Conservation (phyloP, 2,888 invertebrate genomes). For the Drosophila histrio region DNA sequence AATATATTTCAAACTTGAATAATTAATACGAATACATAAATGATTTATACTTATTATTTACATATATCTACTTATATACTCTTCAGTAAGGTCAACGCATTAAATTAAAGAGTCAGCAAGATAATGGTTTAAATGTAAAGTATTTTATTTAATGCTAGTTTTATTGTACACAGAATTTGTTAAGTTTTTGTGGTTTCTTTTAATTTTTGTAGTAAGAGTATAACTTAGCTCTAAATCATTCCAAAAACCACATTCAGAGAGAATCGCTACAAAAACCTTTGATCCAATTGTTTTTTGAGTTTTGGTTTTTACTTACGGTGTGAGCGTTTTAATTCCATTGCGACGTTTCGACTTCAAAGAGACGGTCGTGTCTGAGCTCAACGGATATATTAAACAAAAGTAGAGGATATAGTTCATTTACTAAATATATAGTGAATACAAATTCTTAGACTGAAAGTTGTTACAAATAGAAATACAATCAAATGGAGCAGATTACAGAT, state of each 20-base stretch:
- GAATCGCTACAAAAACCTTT: slow-evolving; percentile 52
- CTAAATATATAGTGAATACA: slow-evolving; percentile 16
- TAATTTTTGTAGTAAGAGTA: slow-evolving; percentile 15
- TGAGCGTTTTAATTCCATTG: slow-evolving; percentile 54
- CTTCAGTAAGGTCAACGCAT: not conserved
- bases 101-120: not conserved
- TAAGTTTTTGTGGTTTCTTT: not conserved
- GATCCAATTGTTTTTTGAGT: slow-evolving; percentile 49
- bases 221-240: slow-evolving; percentile 16
- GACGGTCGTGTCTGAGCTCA: slow-evolving; percentile 65
- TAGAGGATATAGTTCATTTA: slow-evolving; percentile 12
- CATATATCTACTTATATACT: not conserved
- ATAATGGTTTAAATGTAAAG: not conserved
- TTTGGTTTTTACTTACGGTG: slow-evolving; percentile 29
- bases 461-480: not conserved
- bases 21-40: not conserved
- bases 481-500: slow-evolving; percentile 57
- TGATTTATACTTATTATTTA: not conserved
- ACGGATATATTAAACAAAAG: slow-evolving; percentile 20
- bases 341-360: slow-evolving; percentile 50
- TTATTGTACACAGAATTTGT: not conserved
- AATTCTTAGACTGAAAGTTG: not conserved
- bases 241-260: slow-evolving; percentile 17
- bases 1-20: not conserved
- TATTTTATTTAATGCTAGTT: slow-evolving; percentile 13